Evolutionary conservation across 1,140 invertebrate species (phyloP).

Genomic region (Microplitis mediator): DNA sequence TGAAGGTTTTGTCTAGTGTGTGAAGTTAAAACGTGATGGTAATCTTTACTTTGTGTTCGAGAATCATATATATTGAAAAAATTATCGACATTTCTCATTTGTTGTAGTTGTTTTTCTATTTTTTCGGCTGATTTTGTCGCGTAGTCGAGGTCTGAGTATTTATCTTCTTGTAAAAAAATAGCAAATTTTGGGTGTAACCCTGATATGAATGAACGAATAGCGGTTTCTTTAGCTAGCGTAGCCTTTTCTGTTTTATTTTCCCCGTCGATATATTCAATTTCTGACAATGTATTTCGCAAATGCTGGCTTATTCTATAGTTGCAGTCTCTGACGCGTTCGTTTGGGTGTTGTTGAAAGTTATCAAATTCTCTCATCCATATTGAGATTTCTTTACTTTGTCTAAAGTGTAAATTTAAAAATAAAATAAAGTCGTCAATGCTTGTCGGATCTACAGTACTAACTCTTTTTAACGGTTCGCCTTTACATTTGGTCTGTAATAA

Average conservation of each 20-base stretch:
- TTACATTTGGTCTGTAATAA: background rate
- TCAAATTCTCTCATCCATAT: background rate
- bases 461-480: background rate
- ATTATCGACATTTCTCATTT: background rate
- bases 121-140: background rate
- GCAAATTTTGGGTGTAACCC: background rate
- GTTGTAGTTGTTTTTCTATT: background rate
- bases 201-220: background rate
- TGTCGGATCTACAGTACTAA: background rate
- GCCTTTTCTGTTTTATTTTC: background rate
- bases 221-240: background rate
- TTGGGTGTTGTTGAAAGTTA: background rate
- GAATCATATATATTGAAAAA: background rate
- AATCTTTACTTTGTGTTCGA: no score
- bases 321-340: background rate
- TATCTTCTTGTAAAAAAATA: background rate
- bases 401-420: background rate
- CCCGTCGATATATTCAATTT: background rate
- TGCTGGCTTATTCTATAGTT: background rate
- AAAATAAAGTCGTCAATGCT: background rate
- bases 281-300: background rate
- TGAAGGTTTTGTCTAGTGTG: no score
- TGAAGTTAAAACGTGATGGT: no score
- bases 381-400: background rate
- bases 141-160: background rate